Conservation (phyloP, 2,888 invertebrate species). For the Parnassius mnemosyne region DNA sequence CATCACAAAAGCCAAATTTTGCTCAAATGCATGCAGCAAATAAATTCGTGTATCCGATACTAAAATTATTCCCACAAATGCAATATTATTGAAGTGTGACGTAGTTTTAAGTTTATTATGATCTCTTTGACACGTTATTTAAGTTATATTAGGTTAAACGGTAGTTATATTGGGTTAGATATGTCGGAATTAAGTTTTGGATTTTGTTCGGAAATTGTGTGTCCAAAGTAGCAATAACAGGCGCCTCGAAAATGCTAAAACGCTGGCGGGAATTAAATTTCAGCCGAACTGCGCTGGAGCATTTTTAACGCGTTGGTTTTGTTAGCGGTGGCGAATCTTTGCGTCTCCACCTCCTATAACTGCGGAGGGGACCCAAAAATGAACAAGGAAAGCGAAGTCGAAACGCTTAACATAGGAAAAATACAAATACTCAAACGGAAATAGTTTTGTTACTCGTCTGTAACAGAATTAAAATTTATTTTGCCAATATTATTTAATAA, state of each 20-base stretch:
- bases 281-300: constrained; percentile 40
- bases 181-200: constrained; percentile 38
- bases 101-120: constrained; percentile 77
- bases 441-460: constrained; percentile 50
- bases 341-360: constrained; percentile 6
- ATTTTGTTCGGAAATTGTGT: constrained; percentile 26
- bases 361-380: constrained; percentile 18
- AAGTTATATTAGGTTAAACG: constrained; percentile 62
- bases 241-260: constrained; percentile 49
- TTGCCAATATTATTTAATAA: constrained; percentile 37
- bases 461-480: constrained; percentile 37
- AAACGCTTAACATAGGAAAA: constrained; percentile 47
- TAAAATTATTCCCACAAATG: constrained; percentile 31
- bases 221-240: constrained; percentile 44
- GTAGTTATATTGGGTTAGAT: constrained; percentile 40
- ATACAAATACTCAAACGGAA: constrained; percentile 75
- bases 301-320: constrained; percentile 51
- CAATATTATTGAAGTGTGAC: constrained; percentile 66
- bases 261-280: constrained; percentile 63
- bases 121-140: constrained; percentile 76
- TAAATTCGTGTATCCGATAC: constrained; percentile 25
- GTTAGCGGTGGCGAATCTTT: constrained; percentile 6
- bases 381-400: constrained; percentile 30
- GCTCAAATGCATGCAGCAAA: constrained; percentile 32
- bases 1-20: constrained; percentile 55